Conservation (phyloP, 2,797 vertebrate species). For the Mormyrops attenuatus region DNA sequence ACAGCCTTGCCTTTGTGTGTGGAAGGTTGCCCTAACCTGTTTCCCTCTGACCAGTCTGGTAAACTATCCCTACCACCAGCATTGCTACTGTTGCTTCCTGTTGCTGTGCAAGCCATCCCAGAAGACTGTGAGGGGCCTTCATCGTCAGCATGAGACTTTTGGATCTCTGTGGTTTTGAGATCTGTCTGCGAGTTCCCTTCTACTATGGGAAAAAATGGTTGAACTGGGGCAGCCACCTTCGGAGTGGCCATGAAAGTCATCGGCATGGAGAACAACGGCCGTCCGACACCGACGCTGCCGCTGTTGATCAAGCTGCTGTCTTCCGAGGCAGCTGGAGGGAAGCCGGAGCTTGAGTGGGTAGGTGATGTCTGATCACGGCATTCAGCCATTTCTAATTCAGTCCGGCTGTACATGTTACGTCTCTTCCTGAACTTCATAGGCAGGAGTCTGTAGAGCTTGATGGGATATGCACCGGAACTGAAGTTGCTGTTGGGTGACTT, state of each 20-base stretch:
- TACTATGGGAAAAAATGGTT: slow-evolving; percentile 39
- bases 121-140: slow-evolving; percentile 55
- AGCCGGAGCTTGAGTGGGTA: slow-evolving; percentile 52
- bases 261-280: slow-evolving; percentile 57
- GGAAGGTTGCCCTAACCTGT: not conserved
- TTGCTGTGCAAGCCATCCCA: slow-evolving; percentile 34
- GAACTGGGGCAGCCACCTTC: slow-evolving; percentile 58
- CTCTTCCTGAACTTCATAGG: slow-evolving; percentile 92
- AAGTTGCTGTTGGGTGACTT: slow-evolving; percentile 83
- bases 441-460: slow-evolving; percentile 91
- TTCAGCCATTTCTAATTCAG: slow-evolving; percentile 64
- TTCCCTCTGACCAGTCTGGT: not conserved
- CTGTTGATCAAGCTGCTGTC: slow-evolving; percentile 26
- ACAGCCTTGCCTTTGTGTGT: slow-evolving; percentile 65
- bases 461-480: slow-evolving; percentile 85
- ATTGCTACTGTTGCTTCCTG: not conserved
- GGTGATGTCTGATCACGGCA: slow-evolving; percentile 53
- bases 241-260: slow-evolving; percentile 71
- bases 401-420: slow-evolving; percentile 76
- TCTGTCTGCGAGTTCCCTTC: slow-evolving; percentile 33
- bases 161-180: slow-evolving; percentile 25
- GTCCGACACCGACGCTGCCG: slow-evolving; percentile 35
- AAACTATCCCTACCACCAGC: not conserved
- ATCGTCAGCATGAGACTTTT: slow-evolving; percentile 24
- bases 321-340: slow-evolving; percentile 59